phyloP scores from a whole-genome alignment of 2,888 invertebrate genomes.

The Microplitis deprimator region DNA sequence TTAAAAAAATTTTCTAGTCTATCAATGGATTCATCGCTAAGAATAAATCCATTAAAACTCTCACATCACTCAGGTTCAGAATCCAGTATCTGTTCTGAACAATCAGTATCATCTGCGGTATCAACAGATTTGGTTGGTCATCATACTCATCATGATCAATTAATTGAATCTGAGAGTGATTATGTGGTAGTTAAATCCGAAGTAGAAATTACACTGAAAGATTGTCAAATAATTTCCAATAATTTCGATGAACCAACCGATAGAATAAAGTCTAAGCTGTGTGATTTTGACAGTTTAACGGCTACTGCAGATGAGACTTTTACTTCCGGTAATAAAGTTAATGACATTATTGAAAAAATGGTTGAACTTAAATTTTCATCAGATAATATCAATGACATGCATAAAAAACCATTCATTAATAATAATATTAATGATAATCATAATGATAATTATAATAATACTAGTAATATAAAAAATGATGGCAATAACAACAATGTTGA shows the following conservation, averaged over 20 bases:
- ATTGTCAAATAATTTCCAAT: constrained; percentile 43
- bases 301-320: constrained; percentile 29
- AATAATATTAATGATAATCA: constrained; percentile 41
- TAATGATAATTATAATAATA: constrained; percentile 19
- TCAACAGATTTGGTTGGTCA: constrained; percentile 30
- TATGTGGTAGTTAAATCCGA: constrained; percentile 25
- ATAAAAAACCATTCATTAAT: constrained; percentile 28
- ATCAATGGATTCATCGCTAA: constrained; percentile 43
- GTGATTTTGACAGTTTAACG: constrained; percentile 37
- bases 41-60: constrained; percentile 15
- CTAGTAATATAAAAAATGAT: constrained; percentile 19
- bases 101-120: constrained; percentile 41
- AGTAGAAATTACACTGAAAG: constrained; percentile 9
- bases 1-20: constrained; percentile 24
- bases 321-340: constrained; percentile 40
- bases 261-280: constrained; percentile 2
- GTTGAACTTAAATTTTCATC: constrained; percentile 46
- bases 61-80: constrained; percentile 33
- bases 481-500: constrained; percentile 34
- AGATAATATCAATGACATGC: constrained; percentile 25
- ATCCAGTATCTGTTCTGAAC: constrained; percentile 44
- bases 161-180: constrained; percentile 30
- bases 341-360: constrained; percentile 56
- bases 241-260: constrained; percentile 44
- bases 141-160: constrained; percentile 25